phyloP scores from a whole-genome alignment of 2,797 vertebrate genomes.

The Morelia viridis region DNA sequence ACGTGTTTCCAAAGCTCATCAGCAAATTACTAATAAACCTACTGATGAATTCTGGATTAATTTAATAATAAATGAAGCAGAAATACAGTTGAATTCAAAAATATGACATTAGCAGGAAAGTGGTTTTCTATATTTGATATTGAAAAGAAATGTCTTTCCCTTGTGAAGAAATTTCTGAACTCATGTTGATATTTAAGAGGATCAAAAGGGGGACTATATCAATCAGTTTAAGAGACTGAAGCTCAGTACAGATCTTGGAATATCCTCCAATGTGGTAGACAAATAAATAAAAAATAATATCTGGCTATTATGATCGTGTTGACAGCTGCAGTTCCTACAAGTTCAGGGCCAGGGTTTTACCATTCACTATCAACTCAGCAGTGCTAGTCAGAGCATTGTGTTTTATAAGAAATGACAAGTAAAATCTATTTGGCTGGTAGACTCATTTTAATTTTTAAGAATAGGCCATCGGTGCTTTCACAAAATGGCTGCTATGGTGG shows the following conservation, averaged over 20 bases:
- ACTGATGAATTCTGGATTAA: background rate
- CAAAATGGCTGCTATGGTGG: background rate
- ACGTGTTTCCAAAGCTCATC: slow-evolving; percentile 13
- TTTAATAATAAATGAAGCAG: background rate
- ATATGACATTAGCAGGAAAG: background rate
- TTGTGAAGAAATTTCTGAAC: background rate
- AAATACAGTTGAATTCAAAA: background rate
- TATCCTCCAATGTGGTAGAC: background rate
- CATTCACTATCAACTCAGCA: background rate
- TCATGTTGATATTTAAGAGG: background rate
- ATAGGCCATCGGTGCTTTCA: background rate
- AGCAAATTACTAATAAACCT: slow-evolving; percentile 9
- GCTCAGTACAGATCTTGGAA: background rate
- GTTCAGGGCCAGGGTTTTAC: background rate
- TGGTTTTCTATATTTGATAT: background rate
- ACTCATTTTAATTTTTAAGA: background rate
- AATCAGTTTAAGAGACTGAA: background rate
- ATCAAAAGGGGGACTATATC: background rate
- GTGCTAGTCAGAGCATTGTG: background rate
- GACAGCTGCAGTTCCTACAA: background rate
- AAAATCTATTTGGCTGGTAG: background rate
- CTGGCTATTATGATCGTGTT: background rate
- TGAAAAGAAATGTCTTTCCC: slow-evolving; percentile 11
- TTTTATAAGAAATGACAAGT: background rate
- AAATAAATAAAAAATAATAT: slow-evolving; percentile 1